Base-by-base conservation (phyloP, 2,113 vertebrate species). In the Pteruthius melanotis region DNA sequence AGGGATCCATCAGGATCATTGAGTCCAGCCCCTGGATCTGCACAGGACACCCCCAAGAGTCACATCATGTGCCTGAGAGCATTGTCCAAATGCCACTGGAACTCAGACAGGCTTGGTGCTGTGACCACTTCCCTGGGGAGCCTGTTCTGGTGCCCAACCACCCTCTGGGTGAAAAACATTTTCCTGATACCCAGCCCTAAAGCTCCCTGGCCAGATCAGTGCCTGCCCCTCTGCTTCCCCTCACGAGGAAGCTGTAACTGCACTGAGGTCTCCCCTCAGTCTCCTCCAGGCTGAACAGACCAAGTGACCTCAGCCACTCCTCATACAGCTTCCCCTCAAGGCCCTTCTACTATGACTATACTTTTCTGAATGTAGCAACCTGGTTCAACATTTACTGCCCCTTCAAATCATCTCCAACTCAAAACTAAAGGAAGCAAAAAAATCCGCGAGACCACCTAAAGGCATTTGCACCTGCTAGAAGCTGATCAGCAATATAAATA, bases 181-280 rank as follows among this genome's bases (percentile, higher is more conserved):
- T 74, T 61, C n/a, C 30, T 53, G 20, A 6, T n/a, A 53, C 35
- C 39, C 24, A 60, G 2, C 11, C 15, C 53, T 47, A 40, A 83
- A 47, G 1, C 6, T 23, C 30, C 14, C 21, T n/a, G n/a, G n/a
- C n/a, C n/a, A 52, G 28, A 66, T 14, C 11, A 4, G 15, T 20
- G 3, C 16, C 53, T 31, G 53, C 30, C 20, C 20, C 39, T 40
- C 16, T 30, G 19, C 12, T 28, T 74, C 28, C 9, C 15, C 28
- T 39, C 33, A 11, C 0, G 0, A 37, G 39, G 39, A 45, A 12
- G 23, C 1, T 66, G 3, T 21, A 24, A 22, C 39, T 53, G 24
- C 37, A 45, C 1, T 30, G 27, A 59, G 13, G 4, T 17, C 15
- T 66, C 11, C 28, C 27, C 52, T 53, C 39, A 52, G 39, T 39